A percentile compares a stretch with the other conserved stretches of the same genome.
Evolutionary conservation across 2,113 vertebrate genomes (phyloP).

Genomic region (Colaptes auratus): DNA sequence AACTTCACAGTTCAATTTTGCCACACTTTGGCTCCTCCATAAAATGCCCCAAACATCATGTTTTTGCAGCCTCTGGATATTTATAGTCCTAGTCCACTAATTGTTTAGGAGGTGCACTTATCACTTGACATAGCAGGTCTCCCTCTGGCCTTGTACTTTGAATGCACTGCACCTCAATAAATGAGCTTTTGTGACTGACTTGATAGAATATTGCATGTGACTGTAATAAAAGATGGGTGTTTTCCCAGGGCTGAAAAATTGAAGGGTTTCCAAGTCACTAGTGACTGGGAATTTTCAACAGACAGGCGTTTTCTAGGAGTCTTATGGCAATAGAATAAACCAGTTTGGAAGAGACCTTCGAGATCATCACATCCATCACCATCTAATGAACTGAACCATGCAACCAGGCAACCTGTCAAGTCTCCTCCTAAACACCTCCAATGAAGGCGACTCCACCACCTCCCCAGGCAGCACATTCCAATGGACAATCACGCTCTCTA

Average conservation of each 20-base stretch:
- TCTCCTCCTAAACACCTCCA: too few species aligned
- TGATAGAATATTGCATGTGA: neutral
- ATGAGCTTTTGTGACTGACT: neutral
- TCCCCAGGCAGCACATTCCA: too few species aligned
- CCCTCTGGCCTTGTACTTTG: neutral
- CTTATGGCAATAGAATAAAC: neutral
- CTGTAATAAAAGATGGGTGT: neutral
- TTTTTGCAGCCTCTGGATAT: rapidly evolving
- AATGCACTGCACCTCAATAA: neutral
- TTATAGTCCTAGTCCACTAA: neutral
- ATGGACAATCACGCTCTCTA: too few species aligned
- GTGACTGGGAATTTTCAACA: neutral
- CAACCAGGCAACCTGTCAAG: too few species aligned
- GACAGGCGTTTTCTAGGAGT: neutral
- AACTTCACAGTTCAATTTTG: neutral
- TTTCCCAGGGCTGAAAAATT: neutral
- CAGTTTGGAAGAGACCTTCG: too few species aligned
- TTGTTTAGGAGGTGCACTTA: neutral
- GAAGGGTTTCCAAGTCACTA: neutral
- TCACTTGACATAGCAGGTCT: neutral
- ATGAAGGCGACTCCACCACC: too few species aligned
- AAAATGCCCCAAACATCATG: rapidly evolving
- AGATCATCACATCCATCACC: too few species aligned
- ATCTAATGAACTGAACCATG: too few species aligned
- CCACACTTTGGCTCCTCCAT: rapidly evolving